Evolutionary conservation across 2,797 vertebrate genomes (phyloP), one percentile per base, ranked within the genome.

Genomic region (Sebastes reedi): DNA sequence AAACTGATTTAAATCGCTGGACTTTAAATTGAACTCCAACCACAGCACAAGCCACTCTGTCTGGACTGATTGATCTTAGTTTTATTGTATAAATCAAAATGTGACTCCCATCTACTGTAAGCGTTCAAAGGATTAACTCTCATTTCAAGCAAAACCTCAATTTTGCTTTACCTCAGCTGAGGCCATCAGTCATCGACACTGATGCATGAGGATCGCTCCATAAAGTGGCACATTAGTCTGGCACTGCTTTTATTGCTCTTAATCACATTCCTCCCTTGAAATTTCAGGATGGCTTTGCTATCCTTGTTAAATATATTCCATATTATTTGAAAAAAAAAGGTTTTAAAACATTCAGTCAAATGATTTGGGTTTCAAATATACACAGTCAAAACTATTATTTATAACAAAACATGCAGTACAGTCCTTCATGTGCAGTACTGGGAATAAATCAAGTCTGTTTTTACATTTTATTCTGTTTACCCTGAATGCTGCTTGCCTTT

Each of bases 181-280:
- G 8, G 66, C 29, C 66, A 81, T 79, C 66, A 71, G 56, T 77
- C 75, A 72, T 12, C 8, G 27, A 77, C 64, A 52, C 46, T 67
- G 77, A 91, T 84, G 75, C 61, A 90, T 72, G 75, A 80, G 55
- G 29, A 24, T 46, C 75, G 72, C 67, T 64, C 70, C 56, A 50
- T 50, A 67, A 69, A 77, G 34, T 79, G 77, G 46, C 29, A 71
- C 75, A 61, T 55, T 68, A 64, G 62, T 71, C 80, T 74, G 66
- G 55, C 13, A 18, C 27, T 55, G 13, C 34, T 16, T 54, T 83
- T 75, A 77, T 66, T 81, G 60, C 58, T 80, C 20, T 76, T 68
- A 69, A 72, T 77, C 75, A 20, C 32, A 72, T 73, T 77, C 13
- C 27, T 76, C 34, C 32, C 6, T 66, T 75, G 16, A 68, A 64